phyloP scores from a whole-genome alignment of 2,888 invertebrate genomes.

The Metallyticus violacea region DNA sequence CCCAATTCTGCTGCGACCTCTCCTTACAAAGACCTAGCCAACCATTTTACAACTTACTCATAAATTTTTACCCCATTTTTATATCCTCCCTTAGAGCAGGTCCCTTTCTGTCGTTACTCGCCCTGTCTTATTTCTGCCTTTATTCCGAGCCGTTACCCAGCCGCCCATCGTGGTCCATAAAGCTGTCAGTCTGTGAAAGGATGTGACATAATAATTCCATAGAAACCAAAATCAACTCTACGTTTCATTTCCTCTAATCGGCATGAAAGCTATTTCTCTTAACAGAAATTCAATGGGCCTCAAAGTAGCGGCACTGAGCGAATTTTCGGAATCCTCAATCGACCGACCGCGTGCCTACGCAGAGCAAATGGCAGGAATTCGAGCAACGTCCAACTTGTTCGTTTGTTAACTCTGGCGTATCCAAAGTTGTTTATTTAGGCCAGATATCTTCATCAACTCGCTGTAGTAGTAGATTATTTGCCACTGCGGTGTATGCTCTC shows the following conservation, averaged over 20 bases:
- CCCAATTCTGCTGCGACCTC: too few species aligned
- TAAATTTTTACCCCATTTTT: constrained; percentile 4
- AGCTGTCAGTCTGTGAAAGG: background rate
- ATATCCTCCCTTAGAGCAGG: background rate
- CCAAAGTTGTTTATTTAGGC: too few species aligned
- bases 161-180: background rate
- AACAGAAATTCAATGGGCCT: background rate
- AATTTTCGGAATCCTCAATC: background rate
- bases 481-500: too few species aligned
- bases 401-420: background rate
- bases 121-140: background rate
- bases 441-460: background rate
- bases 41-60: constrained; percentile 7
- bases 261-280: too few species aligned
- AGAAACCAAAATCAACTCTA: background rate
- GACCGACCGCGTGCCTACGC: background rate
- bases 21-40: background rate
- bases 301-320: too few species aligned
- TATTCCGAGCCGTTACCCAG: constrained; percentile 1
- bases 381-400: background rate
- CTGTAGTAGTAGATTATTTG: too few species aligned
- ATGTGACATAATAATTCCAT: background rate
- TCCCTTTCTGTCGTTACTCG: too few species aligned
- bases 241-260: background rate
- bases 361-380: background rate